A percentile compares a stretch with the other conserved stretches of the same genome.
phyloP scores from a whole-genome alignment of 2,888 invertebrate species.

The Troides aeacus region DNA sequence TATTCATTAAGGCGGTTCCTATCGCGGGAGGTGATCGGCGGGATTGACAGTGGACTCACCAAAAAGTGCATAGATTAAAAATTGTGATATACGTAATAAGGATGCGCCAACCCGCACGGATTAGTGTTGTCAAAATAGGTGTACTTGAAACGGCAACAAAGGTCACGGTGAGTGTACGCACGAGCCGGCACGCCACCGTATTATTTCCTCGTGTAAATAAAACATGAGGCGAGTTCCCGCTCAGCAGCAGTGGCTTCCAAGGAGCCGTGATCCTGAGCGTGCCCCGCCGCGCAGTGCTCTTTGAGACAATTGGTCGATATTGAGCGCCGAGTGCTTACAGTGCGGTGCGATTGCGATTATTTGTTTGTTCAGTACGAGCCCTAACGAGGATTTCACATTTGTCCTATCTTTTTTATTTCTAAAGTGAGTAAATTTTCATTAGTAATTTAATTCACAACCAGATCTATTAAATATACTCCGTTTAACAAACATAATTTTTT shows the following conservation, averaged over 20 bases:
- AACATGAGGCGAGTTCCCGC: conserved; percentile 32
- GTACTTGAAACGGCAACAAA: conserved; percentile 40
- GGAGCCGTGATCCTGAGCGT: conserved; percentile 29
- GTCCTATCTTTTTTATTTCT: background rate
- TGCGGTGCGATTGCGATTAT: conserved; percentile 26
- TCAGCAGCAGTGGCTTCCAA: conserved; percentile 26
- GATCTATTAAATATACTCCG: background rate
- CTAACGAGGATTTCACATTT: background rate
- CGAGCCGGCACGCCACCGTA: conserved; percentile 15
- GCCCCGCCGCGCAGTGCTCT: conserved; percentile 7
- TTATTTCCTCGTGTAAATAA: conserved; percentile 37
- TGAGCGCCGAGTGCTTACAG: conserved; percentile 14
- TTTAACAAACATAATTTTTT: too few species aligned
- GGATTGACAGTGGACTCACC: background rate
- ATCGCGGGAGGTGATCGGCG: background rate
- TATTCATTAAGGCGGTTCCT: background rate
- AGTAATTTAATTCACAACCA: background rate
- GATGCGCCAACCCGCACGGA: conserved; percentile 4
- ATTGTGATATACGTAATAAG: background rate
- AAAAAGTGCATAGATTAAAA: too few species aligned
- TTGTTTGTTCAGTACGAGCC: conserved; percentile 15
- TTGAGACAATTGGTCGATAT: conserved; percentile 15
- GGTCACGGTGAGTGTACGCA: conserved; percentile 35
- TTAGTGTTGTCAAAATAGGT: conserved; percentile 4
- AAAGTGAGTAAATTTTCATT: conserved; percentile 9